Conservation (phyloP, 2,113 vertebrate genomes). For the Macheiramphus alcinus region DNA sequence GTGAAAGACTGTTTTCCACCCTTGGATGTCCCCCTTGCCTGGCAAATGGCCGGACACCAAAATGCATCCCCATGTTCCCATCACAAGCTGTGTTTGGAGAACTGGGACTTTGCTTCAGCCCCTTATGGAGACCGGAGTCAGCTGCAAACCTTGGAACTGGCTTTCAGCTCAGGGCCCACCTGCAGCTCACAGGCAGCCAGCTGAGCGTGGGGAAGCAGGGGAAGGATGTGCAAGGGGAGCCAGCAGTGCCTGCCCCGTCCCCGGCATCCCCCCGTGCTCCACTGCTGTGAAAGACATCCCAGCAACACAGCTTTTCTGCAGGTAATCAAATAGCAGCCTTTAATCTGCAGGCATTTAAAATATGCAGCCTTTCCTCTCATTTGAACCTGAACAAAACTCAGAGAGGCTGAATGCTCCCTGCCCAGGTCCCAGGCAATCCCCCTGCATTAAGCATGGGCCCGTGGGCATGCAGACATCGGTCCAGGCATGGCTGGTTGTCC, state of each 20-base stretch:
- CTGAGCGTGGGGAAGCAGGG: neutral
- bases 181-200: neutral
- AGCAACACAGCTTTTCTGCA: neutral
- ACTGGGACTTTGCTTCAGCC: neutral
- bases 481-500: neutral
- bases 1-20: neutral
- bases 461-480: neutral
- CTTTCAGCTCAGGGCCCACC: neutral
- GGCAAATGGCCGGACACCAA: neutral
- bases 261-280: neutral
- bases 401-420: neutral
- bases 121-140: neutral
- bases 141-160: neutral
- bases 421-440: neutral
- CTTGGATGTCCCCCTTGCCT: no score
- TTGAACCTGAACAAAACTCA: neutral
- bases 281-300: neutral
- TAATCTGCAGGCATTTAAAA: neutral
- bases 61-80: neutral
- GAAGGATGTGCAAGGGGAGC: neutral
- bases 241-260: rapidly evolving
- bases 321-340: neutral
- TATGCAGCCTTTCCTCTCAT: neutral
- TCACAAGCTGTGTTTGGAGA: neutral
- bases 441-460: rapidly evolving